Evolutionary conservation across 1,140 invertebrate species (phyloP).

Genomic region (Drosophila grimshawi): DNA sequence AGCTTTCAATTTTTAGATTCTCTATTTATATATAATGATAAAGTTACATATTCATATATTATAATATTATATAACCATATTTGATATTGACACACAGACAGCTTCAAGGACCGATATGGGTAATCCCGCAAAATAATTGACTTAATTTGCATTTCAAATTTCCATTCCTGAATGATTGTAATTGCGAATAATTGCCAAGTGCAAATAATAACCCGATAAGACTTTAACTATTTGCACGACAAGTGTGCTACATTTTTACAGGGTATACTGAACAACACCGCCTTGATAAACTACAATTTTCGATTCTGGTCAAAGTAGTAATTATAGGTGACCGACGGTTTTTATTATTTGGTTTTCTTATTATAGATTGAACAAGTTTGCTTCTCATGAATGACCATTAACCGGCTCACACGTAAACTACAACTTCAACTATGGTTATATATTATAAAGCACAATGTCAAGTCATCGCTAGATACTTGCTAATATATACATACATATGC

Average conservation of each 20-base stretch:
- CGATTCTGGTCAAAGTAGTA: neutral
- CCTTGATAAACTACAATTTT: constrained; percentile 14
- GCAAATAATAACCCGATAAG: neutral
- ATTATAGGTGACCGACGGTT: constrained; percentile 1
- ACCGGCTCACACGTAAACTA: constrained; percentile 10
- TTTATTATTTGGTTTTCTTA: neutral
- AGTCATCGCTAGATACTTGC: constrained; percentile 30
- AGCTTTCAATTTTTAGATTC: too few relatives aligned
- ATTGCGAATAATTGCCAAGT: constrained; percentile 6
- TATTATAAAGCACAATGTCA: constrained; percentile 17
- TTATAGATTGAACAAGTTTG: constrained; percentile 25
- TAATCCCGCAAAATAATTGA: neutral
- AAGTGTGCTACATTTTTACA: neutral
- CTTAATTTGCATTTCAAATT: constrained; percentile 19
- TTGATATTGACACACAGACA: neutral
- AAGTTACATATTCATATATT: too few relatives aligned
- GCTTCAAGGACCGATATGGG: neutral
- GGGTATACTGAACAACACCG: neutral
- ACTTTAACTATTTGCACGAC: neutral
- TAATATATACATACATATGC: constrained; percentile 5
- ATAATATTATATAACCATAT: too few relatives aligned
- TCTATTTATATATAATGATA: too few relatives aligned
- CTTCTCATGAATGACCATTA: constrained; percentile 17
- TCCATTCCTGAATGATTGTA: constrained; percentile 11
- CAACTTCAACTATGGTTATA: neutral